Conservation (phyloP, 1,140 invertebrate species). For the Brachystomella parvula region DNA sequence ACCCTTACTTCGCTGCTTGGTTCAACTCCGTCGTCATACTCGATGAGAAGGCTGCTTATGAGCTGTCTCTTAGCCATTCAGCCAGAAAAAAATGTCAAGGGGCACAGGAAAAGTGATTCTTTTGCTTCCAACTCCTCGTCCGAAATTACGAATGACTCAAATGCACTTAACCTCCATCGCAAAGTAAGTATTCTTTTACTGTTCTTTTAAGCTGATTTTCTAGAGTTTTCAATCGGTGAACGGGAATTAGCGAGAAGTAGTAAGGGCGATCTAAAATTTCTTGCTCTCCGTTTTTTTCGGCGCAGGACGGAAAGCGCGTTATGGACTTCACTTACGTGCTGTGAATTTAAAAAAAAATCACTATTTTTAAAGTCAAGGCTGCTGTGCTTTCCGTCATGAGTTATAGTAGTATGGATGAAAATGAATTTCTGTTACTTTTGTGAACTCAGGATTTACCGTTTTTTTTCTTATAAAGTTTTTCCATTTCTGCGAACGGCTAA, state of each 20-base stretch:
- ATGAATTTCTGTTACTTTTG: too few relatives aligned
- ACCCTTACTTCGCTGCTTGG: constrained; percentile 81
- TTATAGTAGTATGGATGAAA: background rate
- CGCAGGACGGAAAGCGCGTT: too few relatives aligned
- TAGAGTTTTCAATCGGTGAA: too few relatives aligned
- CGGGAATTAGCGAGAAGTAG: too few relatives aligned
- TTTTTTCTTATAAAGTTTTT: too few relatives aligned
- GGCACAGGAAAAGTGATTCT: constrained; percentile 82
- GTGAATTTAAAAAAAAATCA: too few relatives aligned
- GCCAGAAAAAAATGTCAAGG: constrained; percentile 49
- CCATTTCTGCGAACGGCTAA: too few relatives aligned
- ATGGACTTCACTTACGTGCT: too few relatives aligned
- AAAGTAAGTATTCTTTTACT: background rate
- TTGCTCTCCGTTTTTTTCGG: background rate
- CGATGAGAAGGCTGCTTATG: constrained; percentile 83
- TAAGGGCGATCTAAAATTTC: too few relatives aligned
- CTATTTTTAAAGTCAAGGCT: too few relatives aligned
- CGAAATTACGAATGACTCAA: constrained; percentile 47
- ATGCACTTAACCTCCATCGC: background rate
- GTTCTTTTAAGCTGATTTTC: too few relatives aligned
- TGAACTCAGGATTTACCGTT: too few relatives aligned
- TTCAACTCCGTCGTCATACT: constrained; percentile 81
- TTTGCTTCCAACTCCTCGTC: constrained; percentile 69
- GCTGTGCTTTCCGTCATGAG: background rate
- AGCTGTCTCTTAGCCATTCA: constrained; percentile 86